Conservation (phyloP, 2,797 vertebrate species). For the Danionella dracula region DNA sequence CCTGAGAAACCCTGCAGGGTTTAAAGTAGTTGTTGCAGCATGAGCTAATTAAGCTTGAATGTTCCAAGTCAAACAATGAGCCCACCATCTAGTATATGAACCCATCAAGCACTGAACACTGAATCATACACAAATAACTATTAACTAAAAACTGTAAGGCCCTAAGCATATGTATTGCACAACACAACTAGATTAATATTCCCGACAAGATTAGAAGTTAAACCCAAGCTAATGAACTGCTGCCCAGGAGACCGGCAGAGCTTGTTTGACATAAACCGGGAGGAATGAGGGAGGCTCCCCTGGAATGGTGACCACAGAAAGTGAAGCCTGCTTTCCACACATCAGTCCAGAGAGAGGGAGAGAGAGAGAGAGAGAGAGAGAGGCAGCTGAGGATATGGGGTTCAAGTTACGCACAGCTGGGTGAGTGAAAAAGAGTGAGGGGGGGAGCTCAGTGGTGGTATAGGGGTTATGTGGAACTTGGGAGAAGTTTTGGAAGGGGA, state of each 20-base stretch:
- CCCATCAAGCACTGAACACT: background rate
- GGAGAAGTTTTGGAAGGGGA: constrained; percentile 34
- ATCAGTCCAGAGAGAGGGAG: constrained; percentile 9
- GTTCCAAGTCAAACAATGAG: background rate
- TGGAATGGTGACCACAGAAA: constrained; percentile 36
- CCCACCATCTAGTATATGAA: background rate
- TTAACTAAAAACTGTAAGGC: constrained; percentile 7
- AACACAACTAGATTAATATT: constrained; percentile 7
- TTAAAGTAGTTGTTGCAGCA: background rate
- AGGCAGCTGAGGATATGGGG: constrained; percentile 15
- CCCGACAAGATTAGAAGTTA: constrained; percentile 5
- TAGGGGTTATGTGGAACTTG: constrained; percentile 8
- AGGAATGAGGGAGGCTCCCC: constrained; percentile 42
- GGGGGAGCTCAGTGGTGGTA: background rate
- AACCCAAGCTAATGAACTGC: constrained; percentile 2
- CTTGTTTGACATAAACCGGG: constrained; percentile 27
- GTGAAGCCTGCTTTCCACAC: constrained; percentile 26
- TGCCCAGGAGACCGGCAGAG: constrained; percentile 23
- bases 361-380: constrained; percentile 6
- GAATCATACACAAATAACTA: constrained; percentile 6
- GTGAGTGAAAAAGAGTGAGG: constrained; percentile 14
- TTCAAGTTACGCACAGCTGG: constrained; percentile 1
- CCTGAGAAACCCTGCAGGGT: background rate
- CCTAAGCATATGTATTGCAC: background rate
- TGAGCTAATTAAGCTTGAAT: background rate